Evolutionary conservation across 1,140 invertebrate genomes (phyloP), one percentile per base, ranked within the genome.

Genomic region (Thaumatotibia leucotreta): DNA sequence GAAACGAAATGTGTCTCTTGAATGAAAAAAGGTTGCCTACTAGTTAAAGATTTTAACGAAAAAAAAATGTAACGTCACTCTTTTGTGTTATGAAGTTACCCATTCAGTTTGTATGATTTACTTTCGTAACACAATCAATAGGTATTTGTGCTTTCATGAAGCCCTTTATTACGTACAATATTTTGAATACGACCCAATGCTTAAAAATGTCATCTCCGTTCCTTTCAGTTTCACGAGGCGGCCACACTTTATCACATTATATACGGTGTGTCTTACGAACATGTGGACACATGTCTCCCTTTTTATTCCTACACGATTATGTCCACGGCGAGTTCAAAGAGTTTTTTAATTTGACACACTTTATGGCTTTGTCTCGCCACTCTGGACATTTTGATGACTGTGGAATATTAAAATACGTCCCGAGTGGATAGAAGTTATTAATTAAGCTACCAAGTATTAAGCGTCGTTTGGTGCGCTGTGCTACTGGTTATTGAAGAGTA

Each of bases 331-430:
- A 70, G 76, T 85, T 89, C 85, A 87, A 89, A 89, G 80, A 76
- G 78, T 81, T 87, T 88, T 86, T 86, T 86, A 89, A 89, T 89
- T 89, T 88, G 86, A 88, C 86, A 86, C 86, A 88, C 68, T 89
- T 89, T 86, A 89, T 85, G 70, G 81, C 75, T 80, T 75, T 79
- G 80, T 84, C 74, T 77, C 75, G 64, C 61, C 32, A 62, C 32
- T 35, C 31, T 20, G 61, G 17, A 62, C 71, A 76, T 83, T 85
- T 66, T 83, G 82, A 83, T 79, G 75, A 74, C 68, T 61, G 69
- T 70, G 67, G 69, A 67, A 72, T 65, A 68, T 69, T 64, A 73
- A 65, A 61, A 58, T 54, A 74, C 62, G 68, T 69, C 22, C 50
- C 65, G 63, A 73, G 73, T 75, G 72, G 67, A 73, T 74, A 73